Base-by-base conservation (phyloP, 1,140 invertebrate species). In the Megalopta genalis region DNA sequence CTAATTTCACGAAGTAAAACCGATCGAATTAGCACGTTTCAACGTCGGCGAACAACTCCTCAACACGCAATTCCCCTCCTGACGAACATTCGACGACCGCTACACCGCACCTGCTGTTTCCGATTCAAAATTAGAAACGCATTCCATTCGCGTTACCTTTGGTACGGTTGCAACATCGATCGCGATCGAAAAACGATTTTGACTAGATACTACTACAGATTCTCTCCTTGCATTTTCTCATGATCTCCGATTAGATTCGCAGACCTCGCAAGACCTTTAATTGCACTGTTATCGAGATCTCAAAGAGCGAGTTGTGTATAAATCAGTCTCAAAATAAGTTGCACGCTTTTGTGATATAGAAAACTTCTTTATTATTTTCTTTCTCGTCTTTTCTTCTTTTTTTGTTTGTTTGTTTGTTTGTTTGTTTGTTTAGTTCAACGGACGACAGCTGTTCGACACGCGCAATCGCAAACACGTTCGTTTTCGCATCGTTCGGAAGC, bases 261-360 rank as follows among this genome's bases (percentile, higher is more conserved):
- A 71, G 69, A 74, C 75, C 65, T 66, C 70, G 82, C 64, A 59
- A 52, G 7, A 18, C 18, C 71, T 66, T 25, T 82, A 84, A 85
- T 87, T 86, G 82, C 81, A 87, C 83, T 74, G 80, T 75, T 21
- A 21, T 73, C 72, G 63, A 73, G 82, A 82, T 86, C 63, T 72
- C 54, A 70, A 80, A 71, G 64, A 77, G 76, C 64, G 71, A 85
- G 70, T 52, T 52, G 42, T 72, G 70, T 83, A 69, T 79, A 73
- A 73, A 69, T 86, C 85, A 86, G 85, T 86, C 85, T 85, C 83
- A 71, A 81, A 81, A 69, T 82, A 68, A 57, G 57, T 67, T 72
- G 80, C 75, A 77, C 73, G 80, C 66, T 70, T 42, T 80, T 77
- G 77, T 81, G 79, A 42, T 86, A 78, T 72, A 62, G 65, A 52